Evolutionary conservation across 2,888 invertebrate genomes (phyloP).

Genomic region (Desoria tigrina): DNA sequence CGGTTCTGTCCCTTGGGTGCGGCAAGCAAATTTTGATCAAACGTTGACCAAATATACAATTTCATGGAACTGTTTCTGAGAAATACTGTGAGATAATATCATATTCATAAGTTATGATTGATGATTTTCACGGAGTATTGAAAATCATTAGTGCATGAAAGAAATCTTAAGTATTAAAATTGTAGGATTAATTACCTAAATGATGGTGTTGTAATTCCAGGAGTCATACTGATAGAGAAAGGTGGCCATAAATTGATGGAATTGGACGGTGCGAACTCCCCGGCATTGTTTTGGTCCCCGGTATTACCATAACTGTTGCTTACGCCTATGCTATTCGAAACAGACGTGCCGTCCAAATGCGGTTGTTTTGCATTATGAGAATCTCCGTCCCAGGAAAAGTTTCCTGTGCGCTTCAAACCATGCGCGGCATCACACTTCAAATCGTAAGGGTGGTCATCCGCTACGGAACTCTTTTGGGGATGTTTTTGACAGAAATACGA

Average conservation of each 20-base stretch:
- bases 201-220: slow-evolving; percentile 56
- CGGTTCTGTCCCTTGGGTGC: too few relatives aligned
- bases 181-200: slow-evolving; percentile 27
- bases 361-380: slow-evolving; percentile 62
- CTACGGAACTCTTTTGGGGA: too few relatives aligned
- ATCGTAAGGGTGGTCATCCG: too few relatives aligned
- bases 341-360: slow-evolving; percentile 55
- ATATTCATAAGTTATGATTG: too few relatives aligned
- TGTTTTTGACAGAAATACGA: too few relatives aligned
- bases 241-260: slow-evolving; percentile 65
- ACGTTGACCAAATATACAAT: too few relatives aligned
- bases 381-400: slow-evolving; percentile 65
- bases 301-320: background rate
- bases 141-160: background rate
- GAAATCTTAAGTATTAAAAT: background rate
- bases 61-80: too few relatives aligned
- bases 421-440: slow-evolving; percentile 50
- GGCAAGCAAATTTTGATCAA: too few relatives aligned
- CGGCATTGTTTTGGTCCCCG: background rate
- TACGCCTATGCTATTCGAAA: background rate
- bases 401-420: slow-evolving; percentile 66
- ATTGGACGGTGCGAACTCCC: slow-evolving; percentile 28
- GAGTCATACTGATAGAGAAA: slow-evolving; percentile 61
- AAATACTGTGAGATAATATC: too few relatives aligned
- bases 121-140: too few relatives aligned